A percentile compares a stretch with the other conserved stretches of the same genome.
phyloP scores from a whole-genome alignment of 2,113 vertebrate species.

The Danionella cerebrum region DNA sequence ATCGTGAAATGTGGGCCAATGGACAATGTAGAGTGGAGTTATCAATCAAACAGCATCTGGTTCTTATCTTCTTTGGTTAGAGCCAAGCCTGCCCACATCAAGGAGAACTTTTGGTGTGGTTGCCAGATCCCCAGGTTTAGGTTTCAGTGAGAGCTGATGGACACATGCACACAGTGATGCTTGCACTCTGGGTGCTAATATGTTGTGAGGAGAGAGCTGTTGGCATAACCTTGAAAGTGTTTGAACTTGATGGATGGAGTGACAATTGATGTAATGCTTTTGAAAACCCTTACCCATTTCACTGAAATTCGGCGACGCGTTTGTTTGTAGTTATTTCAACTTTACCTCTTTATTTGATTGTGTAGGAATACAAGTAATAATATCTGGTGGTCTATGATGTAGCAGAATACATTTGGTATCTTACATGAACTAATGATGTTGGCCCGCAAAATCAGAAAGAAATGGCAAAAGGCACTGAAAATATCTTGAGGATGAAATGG shows the following conservation, averaged over 20 bases:
- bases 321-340: neutral
- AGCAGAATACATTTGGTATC: too few relatives aligned
- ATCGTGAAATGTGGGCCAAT: neutral
- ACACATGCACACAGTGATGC: neutral
- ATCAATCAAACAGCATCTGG: conserved; percentile 58
- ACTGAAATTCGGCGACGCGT: neutral
- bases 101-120: conserved; percentile 35
- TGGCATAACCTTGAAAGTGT: neutral
- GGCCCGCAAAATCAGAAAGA: too few relatives aligned
- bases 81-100: conserved; percentile 41
- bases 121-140: conserved; percentile 49
- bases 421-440: too few relatives aligned
- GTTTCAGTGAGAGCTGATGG: neutral
- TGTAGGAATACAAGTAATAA: too few relatives aligned
- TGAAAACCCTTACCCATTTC: neutral
- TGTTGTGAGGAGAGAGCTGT: neutral
- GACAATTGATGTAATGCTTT: neutral
- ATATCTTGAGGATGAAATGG: too few relatives aligned
- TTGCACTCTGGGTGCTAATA: neutral
- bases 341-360: neutral
- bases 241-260: neutral
- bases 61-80: conserved; percentile 50
- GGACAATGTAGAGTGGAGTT: conserved; percentile 29
- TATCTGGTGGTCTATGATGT: too few relatives aligned
- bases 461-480: too few relatives aligned